These are phyloP conservation scores for Ferdinandea cuprea DNA, from an alignment of 2,888 invertebrate species.

Conservation along the genomic window DNA sequence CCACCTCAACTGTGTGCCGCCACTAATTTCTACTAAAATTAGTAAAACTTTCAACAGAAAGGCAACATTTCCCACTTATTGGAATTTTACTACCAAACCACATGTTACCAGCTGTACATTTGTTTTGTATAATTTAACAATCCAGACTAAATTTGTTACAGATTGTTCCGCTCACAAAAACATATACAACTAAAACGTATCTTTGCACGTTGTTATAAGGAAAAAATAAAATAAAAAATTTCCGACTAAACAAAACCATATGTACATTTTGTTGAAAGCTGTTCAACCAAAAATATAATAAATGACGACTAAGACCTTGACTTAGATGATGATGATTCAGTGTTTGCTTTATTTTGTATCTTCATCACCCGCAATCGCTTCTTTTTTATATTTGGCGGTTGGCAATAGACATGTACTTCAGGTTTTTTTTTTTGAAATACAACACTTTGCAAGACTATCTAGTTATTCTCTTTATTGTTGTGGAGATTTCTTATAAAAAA, in stretches of 20 bases:
- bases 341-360: constrained; percentile 15
- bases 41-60: too few relatives aligned
- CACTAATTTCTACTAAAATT: too few relatives aligned
- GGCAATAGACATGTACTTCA: constrained; percentile 22
- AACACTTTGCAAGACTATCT: not conserved
- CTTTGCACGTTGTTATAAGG: too few relatives aligned
- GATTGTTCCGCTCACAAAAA: constrained; percentile 15
- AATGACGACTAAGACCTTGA: constrained; percentile 39
- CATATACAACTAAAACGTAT: not conserved
- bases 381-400: constrained; percentile 14
- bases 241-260: constrained; percentile 1
- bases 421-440: constrained; percentile 21
- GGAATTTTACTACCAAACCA: not conserved
- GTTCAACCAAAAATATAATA: constrained; percentile 23
- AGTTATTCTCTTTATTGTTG: constrained; percentile 8
- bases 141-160: not conserved
- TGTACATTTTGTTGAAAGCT: constrained; percentile 17
- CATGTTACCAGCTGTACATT: constrained; percentile 21
- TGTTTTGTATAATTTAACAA: not conserved
- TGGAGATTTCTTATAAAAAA: constrained; percentile 1
- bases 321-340: constrained; percentile 42
- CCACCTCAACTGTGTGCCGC: too few relatives aligned
- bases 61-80: not conserved
- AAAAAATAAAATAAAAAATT: not conserved
- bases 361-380: constrained; percentile 6